Evolutionary conservation across 2,888 invertebrate species (phyloP).

Genomic region (Hylaea fasciaria): DNA sequence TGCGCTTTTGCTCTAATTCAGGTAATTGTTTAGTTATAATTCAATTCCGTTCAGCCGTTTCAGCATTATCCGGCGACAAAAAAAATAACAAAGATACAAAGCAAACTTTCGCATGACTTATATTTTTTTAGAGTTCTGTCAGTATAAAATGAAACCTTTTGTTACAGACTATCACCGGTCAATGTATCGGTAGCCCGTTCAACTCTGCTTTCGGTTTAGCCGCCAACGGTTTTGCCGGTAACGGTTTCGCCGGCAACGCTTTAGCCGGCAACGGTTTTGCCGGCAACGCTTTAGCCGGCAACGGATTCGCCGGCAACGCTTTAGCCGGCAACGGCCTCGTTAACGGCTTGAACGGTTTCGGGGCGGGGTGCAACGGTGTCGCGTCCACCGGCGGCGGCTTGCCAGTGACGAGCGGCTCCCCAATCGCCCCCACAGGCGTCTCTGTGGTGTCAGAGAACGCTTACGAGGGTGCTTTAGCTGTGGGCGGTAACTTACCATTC

Average conservation of each 20-base stretch:
- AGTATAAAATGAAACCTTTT: not conserved
- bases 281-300: conserved; percentile 19
- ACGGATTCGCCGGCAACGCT: conserved; percentile 7
- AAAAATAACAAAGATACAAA: not conserved
- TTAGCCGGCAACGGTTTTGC: conserved; percentile 21
- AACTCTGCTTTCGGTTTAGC: conserved; percentile 16
- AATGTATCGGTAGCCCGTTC: conserved; percentile 25
- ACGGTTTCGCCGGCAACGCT: conserved; percentile 36
- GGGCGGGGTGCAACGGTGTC: conserved; percentile 33
- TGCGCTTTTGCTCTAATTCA: conserved; percentile 30
- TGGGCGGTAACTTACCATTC: conserved; percentile 59
- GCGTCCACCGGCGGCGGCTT: conserved; percentile 45
- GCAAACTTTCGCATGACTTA: not conserved
- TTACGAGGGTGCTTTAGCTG: conserved; percentile 51
- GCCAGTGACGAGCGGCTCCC: conserved; percentile 22
- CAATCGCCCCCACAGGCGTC: conserved; percentile 47
- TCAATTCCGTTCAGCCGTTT: not conserved
- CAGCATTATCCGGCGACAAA: not conserved
- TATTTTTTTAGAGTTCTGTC: no score
- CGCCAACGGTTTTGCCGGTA: conserved; percentile 32
- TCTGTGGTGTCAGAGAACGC: conserved; percentile 53
- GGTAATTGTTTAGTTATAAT: conserved; percentile 14
- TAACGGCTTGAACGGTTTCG: not conserved
- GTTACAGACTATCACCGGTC: conserved; percentile 46
- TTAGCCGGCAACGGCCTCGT: conserved; percentile 5